Evolutionary conservation across 1,140 invertebrate species (phyloP).

Genomic region (Trialeurodes vaporariorum): DNA sequence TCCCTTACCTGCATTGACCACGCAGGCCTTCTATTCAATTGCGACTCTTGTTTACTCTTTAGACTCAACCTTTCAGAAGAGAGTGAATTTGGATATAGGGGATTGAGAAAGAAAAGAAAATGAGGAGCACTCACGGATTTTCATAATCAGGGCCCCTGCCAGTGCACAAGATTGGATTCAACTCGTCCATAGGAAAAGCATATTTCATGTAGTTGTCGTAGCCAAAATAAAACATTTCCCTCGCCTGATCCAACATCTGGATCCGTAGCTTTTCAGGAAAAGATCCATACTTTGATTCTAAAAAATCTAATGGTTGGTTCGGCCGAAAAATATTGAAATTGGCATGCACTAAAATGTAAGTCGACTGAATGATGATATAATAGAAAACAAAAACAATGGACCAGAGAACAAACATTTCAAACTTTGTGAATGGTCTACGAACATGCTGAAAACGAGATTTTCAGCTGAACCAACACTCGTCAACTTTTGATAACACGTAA

Average conservation of each 20-base stretch:
- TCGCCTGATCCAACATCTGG: conserved; percentile 53
- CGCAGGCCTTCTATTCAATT: too few species aligned
- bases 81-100: too few species aligned
- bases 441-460: neutral
- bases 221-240: conserved; percentile 85
- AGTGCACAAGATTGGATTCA: conserved; percentile 86
- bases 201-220: conserved; percentile 89
- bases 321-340: neutral
- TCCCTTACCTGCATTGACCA: too few species aligned
- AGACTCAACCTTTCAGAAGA: too few species aligned
- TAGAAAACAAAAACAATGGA: neutral
- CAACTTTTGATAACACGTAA: too few species aligned
- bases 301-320: conserved; percentile 32
- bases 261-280: conserved; percentile 32
- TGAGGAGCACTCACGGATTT: conserved; percentile 35
- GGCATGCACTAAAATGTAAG: neutral
- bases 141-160: conserved; percentile 50
- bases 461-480: too few species aligned
- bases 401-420: neutral
- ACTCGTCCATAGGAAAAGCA: conserved; percentile 93
- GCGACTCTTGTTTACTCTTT: too few species aligned
- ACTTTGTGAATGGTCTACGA: neutral
- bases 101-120: too few species aligned
- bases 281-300: conserved; percentile 38
- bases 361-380: neutral